Conservation (phyloP, 2,888 invertebrate genomes). For the Acleris literana region DNA sequence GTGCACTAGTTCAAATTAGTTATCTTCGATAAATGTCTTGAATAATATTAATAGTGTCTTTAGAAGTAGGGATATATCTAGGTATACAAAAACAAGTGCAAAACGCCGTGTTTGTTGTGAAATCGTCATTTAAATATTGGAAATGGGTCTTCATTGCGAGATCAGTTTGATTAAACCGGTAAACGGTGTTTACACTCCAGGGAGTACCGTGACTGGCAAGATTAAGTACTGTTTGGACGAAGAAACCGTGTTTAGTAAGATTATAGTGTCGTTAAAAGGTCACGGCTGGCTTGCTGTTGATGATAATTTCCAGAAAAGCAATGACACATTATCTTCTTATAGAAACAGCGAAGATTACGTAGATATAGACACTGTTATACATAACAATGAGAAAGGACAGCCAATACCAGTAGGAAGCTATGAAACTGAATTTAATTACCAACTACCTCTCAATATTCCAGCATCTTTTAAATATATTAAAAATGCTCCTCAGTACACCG, state of each 20-base stretch:
- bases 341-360: slow-evolving; percentile 25
- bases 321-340: slow-evolving; percentile 1
- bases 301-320: slow-evolving; percentile 13
- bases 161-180: slow-evolving; percentile 14
- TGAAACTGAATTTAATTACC: slow-evolving; percentile 19
- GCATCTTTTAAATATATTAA: slow-evolving; percentile 17
- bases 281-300: slow-evolving; percentile 16
- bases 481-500: neutral
- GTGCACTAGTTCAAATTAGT: too few species aligned
- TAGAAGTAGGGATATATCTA: too few species aligned
- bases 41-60: too few species aligned
- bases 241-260: slow-evolving; percentile 27
- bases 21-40: too few species aligned
- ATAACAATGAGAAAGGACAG: slow-evolving; percentile 19
- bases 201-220: slow-evolving; percentile 18
- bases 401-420: slow-evolving; percentile 16
- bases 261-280: slow-evolving; percentile 29
- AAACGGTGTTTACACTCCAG: slow-evolving; percentile 20
- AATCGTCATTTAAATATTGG: neutral
- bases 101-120: slow-evolving; percentile 4
- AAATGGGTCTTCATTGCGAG: slow-evolving; percentile 25
- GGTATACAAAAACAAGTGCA: too few species aligned
- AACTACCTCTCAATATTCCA: slow-evolving; percentile 24
- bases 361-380: slow-evolving; percentile 10
- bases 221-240: slow-evolving; percentile 26